Conservation (phyloP, 53 echinoderm and acorn worm genomes). For the Mesocentrotus franciscanus region DNA sequence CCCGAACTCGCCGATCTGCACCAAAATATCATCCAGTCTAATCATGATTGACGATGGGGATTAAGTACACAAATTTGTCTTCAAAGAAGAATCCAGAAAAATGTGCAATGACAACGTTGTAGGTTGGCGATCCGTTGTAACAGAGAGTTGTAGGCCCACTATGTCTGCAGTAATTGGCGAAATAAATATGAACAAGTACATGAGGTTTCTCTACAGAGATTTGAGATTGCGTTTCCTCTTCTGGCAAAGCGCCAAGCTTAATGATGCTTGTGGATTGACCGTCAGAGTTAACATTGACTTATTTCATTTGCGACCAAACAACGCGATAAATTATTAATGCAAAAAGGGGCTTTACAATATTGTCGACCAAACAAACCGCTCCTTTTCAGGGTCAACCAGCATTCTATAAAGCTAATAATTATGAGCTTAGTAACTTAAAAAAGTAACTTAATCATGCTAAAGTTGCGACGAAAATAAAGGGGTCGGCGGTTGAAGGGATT, state of each 20-base stretch:
- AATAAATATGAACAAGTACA: neutral
- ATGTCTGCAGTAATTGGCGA: neutral
- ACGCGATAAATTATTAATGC: neutral
- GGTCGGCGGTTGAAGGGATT: too few relatives aligned
- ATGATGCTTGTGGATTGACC: neutral
- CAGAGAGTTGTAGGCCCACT: neutral
- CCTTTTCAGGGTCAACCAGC: neutral
- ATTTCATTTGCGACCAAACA: neutral
- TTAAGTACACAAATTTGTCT: neutral
- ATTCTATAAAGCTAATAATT: neutral
- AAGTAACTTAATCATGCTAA: too few relatives aligned
- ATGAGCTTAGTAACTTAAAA: too few relatives aligned
- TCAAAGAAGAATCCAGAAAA: neutral
- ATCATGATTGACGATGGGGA: neutral
- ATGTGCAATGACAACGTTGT: neutral
- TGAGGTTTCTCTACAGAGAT: too few relatives aligned
- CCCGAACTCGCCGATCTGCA: slow-evolving; percentile 59
- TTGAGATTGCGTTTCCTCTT: too few relatives aligned
- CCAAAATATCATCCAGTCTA: slow-evolving; percentile 53
- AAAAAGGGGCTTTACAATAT: neutral
- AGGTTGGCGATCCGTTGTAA: neutral
- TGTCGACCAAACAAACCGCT: neutral
- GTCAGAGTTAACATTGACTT: neutral
- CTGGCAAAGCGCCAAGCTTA: neutral
- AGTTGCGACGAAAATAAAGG: too few relatives aligned